These are phyloP conservation scores for Carcharodon carcharias DNA, from an alignment of 2,797 vertebrate genomes.

Conservation along the genomic window DNA sequence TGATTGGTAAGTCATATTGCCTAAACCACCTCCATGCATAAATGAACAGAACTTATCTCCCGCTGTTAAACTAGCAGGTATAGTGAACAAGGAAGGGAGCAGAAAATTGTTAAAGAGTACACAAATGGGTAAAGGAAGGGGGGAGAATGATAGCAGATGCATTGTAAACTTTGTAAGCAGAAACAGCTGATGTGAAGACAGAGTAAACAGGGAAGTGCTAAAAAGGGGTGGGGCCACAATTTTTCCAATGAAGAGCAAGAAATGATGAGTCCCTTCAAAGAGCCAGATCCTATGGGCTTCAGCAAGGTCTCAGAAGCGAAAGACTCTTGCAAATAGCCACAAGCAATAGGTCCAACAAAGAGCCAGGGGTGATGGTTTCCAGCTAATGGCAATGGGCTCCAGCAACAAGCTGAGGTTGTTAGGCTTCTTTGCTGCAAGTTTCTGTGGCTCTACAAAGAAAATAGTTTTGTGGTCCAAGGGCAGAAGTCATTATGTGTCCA, in stretches of 20 bases:
- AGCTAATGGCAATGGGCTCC: no score
- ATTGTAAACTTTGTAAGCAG: neutral
- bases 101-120: neutral
- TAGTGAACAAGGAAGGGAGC: neutral
- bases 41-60: neutral
- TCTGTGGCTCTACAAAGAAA: neutral
- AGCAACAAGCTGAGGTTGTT: neutral
- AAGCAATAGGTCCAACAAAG: neutral
- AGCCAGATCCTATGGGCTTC: neutral
- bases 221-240: neutral
- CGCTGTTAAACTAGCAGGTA: neutral
- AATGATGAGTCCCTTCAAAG: neutral
- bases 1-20: neutral
- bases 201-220: neutral
- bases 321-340: neutral
- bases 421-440: neutral
- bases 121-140: neutral
- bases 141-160: neutral
- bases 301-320: neutral
- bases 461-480: neutral
- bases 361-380: neutral
- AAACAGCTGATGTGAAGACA: neutral
- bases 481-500: neutral
- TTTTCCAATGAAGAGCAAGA: neutral
- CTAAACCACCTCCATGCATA: neutral